Evolutionary conservation across 2,797 vertebrate genomes (phyloP).

Genomic region (Hemitrygon akajei): DNA sequence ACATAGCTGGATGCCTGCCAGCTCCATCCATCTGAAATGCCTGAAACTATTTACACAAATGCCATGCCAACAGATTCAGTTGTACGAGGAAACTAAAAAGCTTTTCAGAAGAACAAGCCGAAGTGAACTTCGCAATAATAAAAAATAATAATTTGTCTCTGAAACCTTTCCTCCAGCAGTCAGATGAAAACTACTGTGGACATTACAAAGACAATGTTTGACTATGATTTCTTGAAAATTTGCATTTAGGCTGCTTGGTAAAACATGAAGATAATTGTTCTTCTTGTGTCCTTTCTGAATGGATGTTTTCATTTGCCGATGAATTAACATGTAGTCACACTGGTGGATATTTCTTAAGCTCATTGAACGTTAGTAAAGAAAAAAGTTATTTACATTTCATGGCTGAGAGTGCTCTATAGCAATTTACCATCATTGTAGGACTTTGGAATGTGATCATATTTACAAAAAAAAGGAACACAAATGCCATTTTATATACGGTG

Average conservation of each 20-base stretch:
- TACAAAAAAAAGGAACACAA: not conserved
- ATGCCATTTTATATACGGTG: too few relatives aligned
- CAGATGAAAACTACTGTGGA: not conserved
- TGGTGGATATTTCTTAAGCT: not conserved
- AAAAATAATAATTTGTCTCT: not conserved
- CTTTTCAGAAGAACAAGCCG: not conserved
- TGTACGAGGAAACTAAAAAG: not conserved
- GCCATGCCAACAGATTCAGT: not conserved
- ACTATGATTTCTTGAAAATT: not conserved
- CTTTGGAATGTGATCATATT: not conserved
- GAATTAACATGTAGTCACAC: not conserved
- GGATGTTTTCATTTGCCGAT: not conserved
- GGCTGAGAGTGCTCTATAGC: not conserved
- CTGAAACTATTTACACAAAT: not conserved
- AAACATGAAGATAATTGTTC: not conserved
- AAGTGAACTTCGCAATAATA: not conserved
- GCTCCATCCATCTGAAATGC: conserved; percentile 1
- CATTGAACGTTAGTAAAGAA: not conserved
- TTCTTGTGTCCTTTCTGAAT: not conserved
- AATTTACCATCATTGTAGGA: not conserved
- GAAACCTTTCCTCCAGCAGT: not conserved
- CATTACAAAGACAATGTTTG: not conserved
- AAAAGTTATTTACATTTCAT: not conserved
- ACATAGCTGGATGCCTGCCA: not conserved
- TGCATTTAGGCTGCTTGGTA: not conserved